phyloP scores from a whole-genome alignment of 2,797 vertebrate genomes.

The Anisognathus igniventris region DNA sequence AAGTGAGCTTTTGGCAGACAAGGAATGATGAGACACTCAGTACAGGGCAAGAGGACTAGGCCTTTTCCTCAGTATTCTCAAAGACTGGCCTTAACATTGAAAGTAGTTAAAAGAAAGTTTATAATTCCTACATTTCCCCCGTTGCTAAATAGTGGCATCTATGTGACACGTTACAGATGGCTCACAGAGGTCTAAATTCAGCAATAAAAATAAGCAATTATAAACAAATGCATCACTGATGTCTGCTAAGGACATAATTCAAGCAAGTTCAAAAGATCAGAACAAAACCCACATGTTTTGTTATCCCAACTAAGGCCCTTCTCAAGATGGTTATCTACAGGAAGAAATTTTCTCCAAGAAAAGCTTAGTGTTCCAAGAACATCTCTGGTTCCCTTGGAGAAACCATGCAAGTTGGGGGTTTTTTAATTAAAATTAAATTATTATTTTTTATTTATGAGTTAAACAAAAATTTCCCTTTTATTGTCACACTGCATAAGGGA shows the following conservation, averaged over 20 bases:
- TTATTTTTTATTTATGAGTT: neutral
- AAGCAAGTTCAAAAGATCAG: slow-evolving; percentile 41
- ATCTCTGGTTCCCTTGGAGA: neutral
- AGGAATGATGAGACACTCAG: neutral
- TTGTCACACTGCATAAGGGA: neutral
- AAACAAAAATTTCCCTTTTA: neutral
- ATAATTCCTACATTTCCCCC: neutral
- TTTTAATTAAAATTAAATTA: neutral
- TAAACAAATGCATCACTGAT: slow-evolving; percentile 33
- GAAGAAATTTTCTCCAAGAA: slow-evolving; percentile 32
- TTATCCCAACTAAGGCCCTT: neutral
- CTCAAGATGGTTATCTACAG: slow-evolving; percentile 38
- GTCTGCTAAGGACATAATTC: slow-evolving; percentile 20
- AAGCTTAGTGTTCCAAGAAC: neutral
- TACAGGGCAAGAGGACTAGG: neutral
- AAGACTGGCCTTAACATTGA: neutral
- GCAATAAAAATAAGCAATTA: slow-evolving; percentile 48
- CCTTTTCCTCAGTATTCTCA: neutral
- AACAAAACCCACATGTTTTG: neutral
- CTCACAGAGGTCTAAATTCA: neutral
- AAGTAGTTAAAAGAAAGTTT: neutral
- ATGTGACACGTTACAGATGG: neutral
- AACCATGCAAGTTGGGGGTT: neutral
- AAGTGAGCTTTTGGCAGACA: neutral
- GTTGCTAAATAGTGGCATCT: neutral